These are phyloP conservation scores for Alca torda DNA, from an alignment of 2,797 vertebrate species.

Conservation along the genomic window DNA sequence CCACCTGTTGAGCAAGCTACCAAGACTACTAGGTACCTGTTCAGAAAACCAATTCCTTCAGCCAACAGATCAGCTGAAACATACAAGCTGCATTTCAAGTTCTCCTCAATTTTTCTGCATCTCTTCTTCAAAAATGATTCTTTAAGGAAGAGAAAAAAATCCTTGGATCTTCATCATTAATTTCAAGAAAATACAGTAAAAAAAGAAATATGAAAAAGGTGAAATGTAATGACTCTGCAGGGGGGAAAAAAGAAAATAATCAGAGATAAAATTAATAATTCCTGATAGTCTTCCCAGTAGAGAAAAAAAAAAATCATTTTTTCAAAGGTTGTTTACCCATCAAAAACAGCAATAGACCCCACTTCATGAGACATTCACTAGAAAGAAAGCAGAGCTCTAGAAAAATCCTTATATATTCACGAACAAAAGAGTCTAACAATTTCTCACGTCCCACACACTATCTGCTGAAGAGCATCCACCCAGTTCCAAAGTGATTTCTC, in stretches of 20 bases:
- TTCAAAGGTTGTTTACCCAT: not conserved
- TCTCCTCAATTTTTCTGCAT: not conserved
- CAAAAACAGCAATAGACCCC: not conserved
- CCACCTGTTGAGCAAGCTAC: not conserved
- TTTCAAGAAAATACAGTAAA: not conserved
- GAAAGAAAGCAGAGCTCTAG: not conserved
- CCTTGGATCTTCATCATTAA: not conserved
- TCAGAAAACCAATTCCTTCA: not conserved
- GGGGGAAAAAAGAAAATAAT: not conserved
- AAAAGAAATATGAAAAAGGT: not conserved
- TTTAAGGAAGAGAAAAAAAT: not conserved
- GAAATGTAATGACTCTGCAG: not conserved
- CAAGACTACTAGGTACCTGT: not conserved
- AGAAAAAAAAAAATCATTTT: not conserved
- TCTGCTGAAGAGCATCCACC: not conserved
- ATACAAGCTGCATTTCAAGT: not conserved
- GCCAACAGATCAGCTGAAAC: not conserved
- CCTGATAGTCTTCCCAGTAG: not conserved
- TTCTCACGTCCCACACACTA: not conserved
- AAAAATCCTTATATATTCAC: not conserved
- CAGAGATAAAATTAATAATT: not conserved
- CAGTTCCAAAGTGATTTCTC: not conserved
- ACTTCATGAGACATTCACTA: not conserved
- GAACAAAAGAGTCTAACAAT: rapidly evolving
- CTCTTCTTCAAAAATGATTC: not conserved